Conservation (phyloP, 2,797 vertebrate species). For the Benthosema pterotum region DNA sequence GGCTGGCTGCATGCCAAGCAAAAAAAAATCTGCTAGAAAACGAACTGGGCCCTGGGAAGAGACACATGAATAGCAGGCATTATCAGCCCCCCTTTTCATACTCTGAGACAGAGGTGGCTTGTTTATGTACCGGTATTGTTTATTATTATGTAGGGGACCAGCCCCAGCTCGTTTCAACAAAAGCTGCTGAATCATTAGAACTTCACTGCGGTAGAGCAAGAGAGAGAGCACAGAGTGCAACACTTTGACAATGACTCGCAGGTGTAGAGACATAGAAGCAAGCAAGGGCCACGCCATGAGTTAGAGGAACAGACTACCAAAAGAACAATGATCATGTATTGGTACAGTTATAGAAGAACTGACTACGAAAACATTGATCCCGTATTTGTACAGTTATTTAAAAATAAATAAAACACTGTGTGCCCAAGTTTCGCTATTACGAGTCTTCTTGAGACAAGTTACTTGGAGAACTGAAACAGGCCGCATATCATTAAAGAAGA, state of each 20-base stretch:
- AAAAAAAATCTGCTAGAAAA: conserved; percentile 73
- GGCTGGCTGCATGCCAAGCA: conserved; percentile 68
- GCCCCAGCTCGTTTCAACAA: conserved; percentile 57
- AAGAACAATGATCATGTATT: neutral
- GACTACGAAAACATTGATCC: no score
- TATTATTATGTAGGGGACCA: conserved; percentile 45
- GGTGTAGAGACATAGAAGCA: conserved; percentile 54
- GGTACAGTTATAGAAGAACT: neutral
- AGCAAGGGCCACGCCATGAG: conserved; percentile 6
- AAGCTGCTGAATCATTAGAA: conserved; percentile 86
- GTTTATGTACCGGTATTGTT: conserved; percentile 65
- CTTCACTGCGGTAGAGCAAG: conserved; percentile 67
- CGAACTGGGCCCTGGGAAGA: conserved; percentile 47
- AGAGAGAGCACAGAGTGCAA: conserved; percentile 37
- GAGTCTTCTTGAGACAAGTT: neutral
- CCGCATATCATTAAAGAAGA: conserved; percentile 39
- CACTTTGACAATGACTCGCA: conserved; percentile 46
- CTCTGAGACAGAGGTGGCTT: conserved; percentile 45
- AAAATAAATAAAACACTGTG: neutral
- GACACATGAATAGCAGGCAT: conserved; percentile 68
- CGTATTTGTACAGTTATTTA: neutral
- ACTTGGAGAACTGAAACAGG: conserved; percentile 34
- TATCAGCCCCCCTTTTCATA: conserved; percentile 58
- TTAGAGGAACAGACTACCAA: neutral
- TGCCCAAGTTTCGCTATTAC: neutral